A percentile compares a stretch with the other conserved stretches of the same genome.
phyloP scores from a whole-genome alignment of 1,140 invertebrate species.

The Achroia grisella region DNA sequence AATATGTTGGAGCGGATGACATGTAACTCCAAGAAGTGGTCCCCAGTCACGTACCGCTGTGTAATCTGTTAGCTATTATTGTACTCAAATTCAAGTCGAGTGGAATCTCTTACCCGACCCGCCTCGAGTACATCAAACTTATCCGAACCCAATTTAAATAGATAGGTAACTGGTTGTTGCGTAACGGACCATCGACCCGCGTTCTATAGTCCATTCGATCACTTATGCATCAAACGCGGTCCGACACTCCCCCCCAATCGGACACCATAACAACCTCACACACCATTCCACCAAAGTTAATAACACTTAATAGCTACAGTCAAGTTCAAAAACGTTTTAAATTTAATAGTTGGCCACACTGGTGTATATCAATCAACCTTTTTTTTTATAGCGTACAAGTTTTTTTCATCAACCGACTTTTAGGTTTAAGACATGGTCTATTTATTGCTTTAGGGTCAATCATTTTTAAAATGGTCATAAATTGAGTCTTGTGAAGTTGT shows the following conservation, averaged over 20 bases:
- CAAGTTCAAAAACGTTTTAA: constrained; percentile 31
- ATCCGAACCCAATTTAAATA: constrained; percentile 61
- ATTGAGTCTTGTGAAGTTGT: neutral
- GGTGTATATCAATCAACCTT: constrained; percentile 25
- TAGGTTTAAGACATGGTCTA: neutral
- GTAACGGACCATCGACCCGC: constrained; percentile 59
- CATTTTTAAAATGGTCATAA: neutral
- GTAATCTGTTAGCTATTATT: constrained; percentile 31
- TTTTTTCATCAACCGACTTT: neutral
- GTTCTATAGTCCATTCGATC: constrained; percentile 42
- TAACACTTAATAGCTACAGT: constrained; percentile 29
- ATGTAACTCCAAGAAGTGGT: constrained; percentile 28
- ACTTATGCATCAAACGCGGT: constrained; percentile 59
- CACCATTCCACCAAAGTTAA: constrained; percentile 17
- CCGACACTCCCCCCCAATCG: constrained; percentile 26
- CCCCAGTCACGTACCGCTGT: constrained; percentile 27
- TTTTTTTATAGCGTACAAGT: neutral
- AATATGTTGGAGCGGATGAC: constrained; percentile 7
- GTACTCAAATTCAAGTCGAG: constrained; percentile 23
- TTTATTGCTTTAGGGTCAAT: neutral
- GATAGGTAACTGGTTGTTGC: constrained; percentile 57
- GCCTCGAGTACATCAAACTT: constrained; percentile 31
- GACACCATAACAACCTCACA: constrained; percentile 13
- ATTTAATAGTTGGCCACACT: constrained; percentile 21
- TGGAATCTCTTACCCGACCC: constrained; percentile 20